Evolutionary conservation across 2,888 invertebrate genomes (phyloP).

Genomic region (Calliphora vomitoria): DNA sequence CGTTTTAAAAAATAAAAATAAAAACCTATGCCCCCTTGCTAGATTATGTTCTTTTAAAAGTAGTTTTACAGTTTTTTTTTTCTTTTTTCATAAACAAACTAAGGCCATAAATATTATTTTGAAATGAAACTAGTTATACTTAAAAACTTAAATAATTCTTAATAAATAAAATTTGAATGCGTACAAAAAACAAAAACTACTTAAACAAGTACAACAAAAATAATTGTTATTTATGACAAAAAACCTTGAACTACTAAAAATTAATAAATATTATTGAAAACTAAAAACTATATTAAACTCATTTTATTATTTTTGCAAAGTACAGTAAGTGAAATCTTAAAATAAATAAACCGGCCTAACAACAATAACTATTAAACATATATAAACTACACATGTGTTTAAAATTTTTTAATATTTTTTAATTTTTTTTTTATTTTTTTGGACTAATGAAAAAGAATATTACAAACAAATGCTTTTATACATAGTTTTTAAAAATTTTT

Average conservation of each 20-base stretch:
- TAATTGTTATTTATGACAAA: constrained; percentile 37
- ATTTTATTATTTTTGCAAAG: constrained; percentile 12
- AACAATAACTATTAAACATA: constrained; percentile 19
- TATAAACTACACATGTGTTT: too few relatives aligned
- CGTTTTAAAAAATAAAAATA: neutral
- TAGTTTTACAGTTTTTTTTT: too few relatives aligned
- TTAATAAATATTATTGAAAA: constrained; percentile 51
- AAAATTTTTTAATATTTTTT: too few relatives aligned
- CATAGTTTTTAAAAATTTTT: constrained; percentile 11
- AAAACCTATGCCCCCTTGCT: constrained; percentile 12
- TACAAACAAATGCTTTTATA: neutral
- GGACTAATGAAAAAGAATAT: neutral
- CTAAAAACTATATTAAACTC: neutral
- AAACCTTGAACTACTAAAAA: constrained; percentile 69
- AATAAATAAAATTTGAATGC: neutral
- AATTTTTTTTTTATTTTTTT: too few relatives aligned
- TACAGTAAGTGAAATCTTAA: constrained; percentile 27
- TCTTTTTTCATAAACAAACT: neutral
- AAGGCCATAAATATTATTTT: constrained; percentile 48
- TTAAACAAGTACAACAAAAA: neutral
- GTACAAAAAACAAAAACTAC: neutral
- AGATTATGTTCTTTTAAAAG: constrained; percentile 34
- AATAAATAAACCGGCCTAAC: constrained; percentile 21
- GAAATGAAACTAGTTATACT: constrained; percentile 42
- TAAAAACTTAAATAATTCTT: constrained; percentile 9